Conservation (phyloP, 2,113 vertebrate genomes). For the Pseudonaja textilis region DNA sequence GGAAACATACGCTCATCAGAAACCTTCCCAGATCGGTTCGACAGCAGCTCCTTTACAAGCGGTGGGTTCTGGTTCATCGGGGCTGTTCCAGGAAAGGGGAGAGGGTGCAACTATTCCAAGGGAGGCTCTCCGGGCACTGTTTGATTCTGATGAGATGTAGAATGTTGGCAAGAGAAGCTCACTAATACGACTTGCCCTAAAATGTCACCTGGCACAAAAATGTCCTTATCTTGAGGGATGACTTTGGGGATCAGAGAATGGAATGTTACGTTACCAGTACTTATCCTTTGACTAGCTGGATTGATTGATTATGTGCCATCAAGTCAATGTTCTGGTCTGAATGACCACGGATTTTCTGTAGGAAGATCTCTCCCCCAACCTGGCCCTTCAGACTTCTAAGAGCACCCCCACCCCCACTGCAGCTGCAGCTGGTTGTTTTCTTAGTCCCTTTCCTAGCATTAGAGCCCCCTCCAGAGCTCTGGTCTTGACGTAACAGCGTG, state of each 20-base stretch:
- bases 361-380: neutral
- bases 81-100: neutral
- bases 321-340: neutral
- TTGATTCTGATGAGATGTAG: no score
- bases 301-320: neutral
- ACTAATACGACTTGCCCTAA: no score
- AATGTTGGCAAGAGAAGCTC: neutral
- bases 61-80: constrained; percentile 64
- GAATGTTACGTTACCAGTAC: neutral
- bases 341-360: neutral
- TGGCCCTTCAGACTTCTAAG: neutral
- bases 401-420: neutral
- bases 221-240: neutral
- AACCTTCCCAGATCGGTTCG: constrained; percentile 79
- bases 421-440: neutral
- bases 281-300: no score
- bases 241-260: neutral
- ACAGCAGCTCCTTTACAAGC: constrained; percentile 88
- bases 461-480: neutral
- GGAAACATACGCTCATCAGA: constrained; percentile 84
- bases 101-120: neutral
- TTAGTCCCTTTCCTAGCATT: neutral
- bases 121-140: neutral
- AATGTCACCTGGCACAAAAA: neutral
- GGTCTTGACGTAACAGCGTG: neutral